Percentiles rank a stretch among this genome's conserved stretches.
phyloP scores from a whole-genome alignment of 53 echinoderm and acorn worm species.

The Hippasteria phrygiana region DNA sequence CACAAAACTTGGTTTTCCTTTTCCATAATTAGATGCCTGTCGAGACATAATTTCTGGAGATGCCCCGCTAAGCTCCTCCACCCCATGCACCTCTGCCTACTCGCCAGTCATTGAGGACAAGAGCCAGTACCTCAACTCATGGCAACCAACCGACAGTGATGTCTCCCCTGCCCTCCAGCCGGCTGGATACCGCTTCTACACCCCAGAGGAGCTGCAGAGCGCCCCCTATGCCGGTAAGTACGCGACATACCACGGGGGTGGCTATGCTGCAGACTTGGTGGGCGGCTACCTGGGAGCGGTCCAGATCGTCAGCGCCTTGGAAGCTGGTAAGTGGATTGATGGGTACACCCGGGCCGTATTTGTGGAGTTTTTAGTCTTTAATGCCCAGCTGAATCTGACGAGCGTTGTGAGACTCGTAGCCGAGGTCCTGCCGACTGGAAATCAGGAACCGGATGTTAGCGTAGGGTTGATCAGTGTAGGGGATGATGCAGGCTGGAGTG shows the following conservation, averaged over 20 bases:
- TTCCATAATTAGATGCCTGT: constrained; percentile 7
- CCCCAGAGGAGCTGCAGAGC: constrained; percentile 31
- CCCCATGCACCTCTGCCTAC: constrained; percentile 46
- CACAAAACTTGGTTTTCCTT: too few relatives aligned
- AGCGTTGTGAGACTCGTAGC: constrained; percentile 51
- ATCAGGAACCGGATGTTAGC: constrained; percentile 13
- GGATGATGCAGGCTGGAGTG: not conserved
- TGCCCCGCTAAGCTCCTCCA: constrained; percentile 39
- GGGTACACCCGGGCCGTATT: constrained; percentile 77
- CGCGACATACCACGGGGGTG: constrained; percentile 62
- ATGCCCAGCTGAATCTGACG: constrained; percentile 79
- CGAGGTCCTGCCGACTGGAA: constrained; percentile 63
- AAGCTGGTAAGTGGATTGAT: constrained; percentile 78
- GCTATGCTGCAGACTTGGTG: constrained; percentile 43
- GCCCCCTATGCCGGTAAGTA: constrained; percentile 45
- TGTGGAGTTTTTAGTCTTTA: constrained; percentile 81
- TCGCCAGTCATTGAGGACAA: constrained; percentile 24
- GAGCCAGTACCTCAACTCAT: constrained; percentile 34
- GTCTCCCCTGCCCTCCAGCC: constrained; percentile 30
- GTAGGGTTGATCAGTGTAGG: constrained; percentile 26
- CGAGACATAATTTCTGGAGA: constrained; percentile 18
- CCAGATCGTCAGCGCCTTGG: constrained; percentile 48
- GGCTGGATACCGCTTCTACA: constrained; percentile 46
- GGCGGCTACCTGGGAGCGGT: not conserved
- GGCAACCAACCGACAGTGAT: constrained; percentile 1